Evolutionary conservation across 2,888 invertebrate genomes (phyloP).

Genomic region (Eupithecia subfuscata): DNA sequence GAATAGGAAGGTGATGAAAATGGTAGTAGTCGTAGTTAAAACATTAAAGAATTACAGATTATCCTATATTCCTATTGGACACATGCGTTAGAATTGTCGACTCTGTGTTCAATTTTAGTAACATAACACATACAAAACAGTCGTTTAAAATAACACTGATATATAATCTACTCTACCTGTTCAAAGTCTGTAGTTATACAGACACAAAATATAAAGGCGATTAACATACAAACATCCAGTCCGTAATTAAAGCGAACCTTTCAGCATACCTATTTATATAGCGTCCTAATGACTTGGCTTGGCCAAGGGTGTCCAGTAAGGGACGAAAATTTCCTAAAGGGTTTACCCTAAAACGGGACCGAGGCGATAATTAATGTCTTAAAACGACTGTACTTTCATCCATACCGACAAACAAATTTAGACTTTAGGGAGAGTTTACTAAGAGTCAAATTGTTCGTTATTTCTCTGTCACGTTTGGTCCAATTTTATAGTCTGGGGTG

Average conservation of each 20-base stretch:
- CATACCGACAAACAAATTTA: constrained; percentile 40
- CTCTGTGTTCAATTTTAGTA: too few relatives aligned
- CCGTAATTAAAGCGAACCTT: constrained; percentile 69
- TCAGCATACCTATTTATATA: constrained; percentile 74
- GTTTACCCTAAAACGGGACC: constrained; percentile 79
- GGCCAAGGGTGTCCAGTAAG: constrained; percentile 80
- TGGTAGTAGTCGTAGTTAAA: too few relatives aligned
- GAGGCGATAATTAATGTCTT: constrained; percentile 79
- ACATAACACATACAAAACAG: too few relatives aligned
- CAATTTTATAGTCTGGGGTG: constrained; percentile 81
- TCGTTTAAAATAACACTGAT: too few relatives aligned
- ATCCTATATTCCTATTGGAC: too few relatives aligned
- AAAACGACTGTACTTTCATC: constrained; percentile 72
- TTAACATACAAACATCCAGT: constrained; percentile 58
- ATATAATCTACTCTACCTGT: background rate
- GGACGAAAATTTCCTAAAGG: constrained; percentile 81
- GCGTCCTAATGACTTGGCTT: constrained; percentile 75
- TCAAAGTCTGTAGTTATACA: background rate
- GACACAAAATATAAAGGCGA: constrained; percentile 32
- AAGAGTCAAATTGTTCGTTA: constrained; percentile 49
- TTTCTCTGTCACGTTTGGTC: constrained; percentile 65
- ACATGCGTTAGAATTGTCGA: too few relatives aligned
- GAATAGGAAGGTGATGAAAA: too few relatives aligned
- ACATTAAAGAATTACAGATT: too few relatives aligned
- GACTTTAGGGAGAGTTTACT: constrained; percentile 42